phyloP scores from a whole-genome alignment of 2,888 invertebrate species.

The Yponomeuta malinellus region DNA sequence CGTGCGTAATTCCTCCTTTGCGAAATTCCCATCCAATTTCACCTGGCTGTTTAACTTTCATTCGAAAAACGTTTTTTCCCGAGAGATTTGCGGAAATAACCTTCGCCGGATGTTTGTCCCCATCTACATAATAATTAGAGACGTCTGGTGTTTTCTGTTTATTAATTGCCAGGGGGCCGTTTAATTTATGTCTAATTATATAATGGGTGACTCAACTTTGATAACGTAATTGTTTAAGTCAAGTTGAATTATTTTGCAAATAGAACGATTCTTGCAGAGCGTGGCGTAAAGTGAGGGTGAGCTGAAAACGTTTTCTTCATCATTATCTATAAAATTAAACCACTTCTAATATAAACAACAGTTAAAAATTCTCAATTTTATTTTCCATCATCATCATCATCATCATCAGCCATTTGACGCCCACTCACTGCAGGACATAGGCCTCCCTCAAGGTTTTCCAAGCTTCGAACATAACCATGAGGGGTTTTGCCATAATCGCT shows the following conservation, averaged over 20 bases:
- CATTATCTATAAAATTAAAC: too few relatives aligned
- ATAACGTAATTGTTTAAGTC: not conserved
- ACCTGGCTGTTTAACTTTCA: slow-evolving; percentile 26
- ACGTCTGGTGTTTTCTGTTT: not conserved
- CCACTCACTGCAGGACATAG: too few relatives aligned
- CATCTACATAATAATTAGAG: slow-evolving; percentile 16
- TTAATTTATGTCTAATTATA: not conserved
- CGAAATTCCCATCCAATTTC: slow-evolving; percentile 27
- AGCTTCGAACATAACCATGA: too few relatives aligned
- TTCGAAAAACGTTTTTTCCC: slow-evolving; percentile 22
- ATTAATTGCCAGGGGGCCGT: not conserved
- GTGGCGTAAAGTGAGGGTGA: too few relatives aligned
- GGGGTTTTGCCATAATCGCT: too few relatives aligned
- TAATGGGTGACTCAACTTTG: not conserved
- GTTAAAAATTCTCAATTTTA: too few relatives aligned
- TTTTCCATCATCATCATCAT: too few relatives aligned
- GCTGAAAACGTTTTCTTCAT: too few relatives aligned
- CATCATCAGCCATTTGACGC: too few relatives aligned
- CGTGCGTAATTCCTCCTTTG: not conserved
- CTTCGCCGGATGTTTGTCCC: slow-evolving; percentile 11
- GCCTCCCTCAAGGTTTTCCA: too few relatives aligned
- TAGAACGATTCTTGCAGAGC: too few relatives aligned
- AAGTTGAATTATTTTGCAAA: not conserved
- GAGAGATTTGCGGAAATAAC: slow-evolving; percentile 19
- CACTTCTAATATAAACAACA: too few relatives aligned